These are phyloP conservation scores for Tribolium freemani DNA, from an alignment of 2,888 invertebrate genomes.

Conservation along the genomic window DNA sequence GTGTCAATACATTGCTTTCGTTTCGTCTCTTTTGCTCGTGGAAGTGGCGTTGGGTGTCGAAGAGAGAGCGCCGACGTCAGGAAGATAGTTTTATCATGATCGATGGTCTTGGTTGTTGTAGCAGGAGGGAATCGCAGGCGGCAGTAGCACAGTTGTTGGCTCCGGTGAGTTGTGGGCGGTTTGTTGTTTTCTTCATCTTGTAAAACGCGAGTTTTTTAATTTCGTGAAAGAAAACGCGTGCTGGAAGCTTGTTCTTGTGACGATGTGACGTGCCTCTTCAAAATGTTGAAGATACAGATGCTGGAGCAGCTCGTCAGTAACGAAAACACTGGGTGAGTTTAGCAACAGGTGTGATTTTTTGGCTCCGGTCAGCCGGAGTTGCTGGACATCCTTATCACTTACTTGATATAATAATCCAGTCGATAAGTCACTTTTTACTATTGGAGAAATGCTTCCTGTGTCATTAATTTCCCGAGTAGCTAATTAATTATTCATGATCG, in stretches of 20 bases:
- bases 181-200: slow-evolving; percentile 42
- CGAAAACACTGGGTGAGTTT: slow-evolving; percentile 68
- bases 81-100: slow-evolving; percentile 57
- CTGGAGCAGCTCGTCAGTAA: slow-evolving; percentile 81
- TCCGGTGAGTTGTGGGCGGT: slow-evolving; percentile 54
- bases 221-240: slow-evolving; percentile 19
- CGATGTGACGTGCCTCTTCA: slow-evolving; percentile 52
- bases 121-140: slow-evolving; percentile 48
- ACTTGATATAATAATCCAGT: not conserved
- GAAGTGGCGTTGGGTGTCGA: slow-evolving; percentile 11
- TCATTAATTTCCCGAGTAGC: not conserved
- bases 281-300: slow-evolving; percentile 84
- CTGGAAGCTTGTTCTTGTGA: slow-evolving; percentile 20
- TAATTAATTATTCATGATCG: not conserved
- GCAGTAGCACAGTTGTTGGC: slow-evolving; percentile 57
- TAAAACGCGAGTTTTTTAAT: slow-evolving; percentile 21
- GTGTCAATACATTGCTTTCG: slow-evolving; percentile 16
- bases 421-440: no score
- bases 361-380: not conserved
- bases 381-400: not conserved
- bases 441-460: not conserved
- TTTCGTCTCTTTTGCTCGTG: slow-evolving; percentile 36
- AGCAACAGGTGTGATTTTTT: slow-evolving; percentile 38
- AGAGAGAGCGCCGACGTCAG: slow-evolving; percentile 46
- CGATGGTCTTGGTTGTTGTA: slow-evolving; percentile 32